Base-by-base conservation (phyloP, 2,888 invertebrate species). In the Orthonevra nobilis region DNA sequence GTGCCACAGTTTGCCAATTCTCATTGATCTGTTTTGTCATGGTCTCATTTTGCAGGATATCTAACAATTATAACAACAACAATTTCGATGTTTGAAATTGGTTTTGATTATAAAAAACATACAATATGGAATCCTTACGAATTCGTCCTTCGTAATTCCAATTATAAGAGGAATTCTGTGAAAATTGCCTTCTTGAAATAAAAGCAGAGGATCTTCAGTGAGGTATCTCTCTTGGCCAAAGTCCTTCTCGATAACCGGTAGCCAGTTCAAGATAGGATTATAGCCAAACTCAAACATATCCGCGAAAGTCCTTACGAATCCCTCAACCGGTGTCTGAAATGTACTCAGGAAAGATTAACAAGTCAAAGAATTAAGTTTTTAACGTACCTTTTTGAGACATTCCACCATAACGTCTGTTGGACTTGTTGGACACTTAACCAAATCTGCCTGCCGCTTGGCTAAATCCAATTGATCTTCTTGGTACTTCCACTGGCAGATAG, bases 151-250 rank as follows among this genome's bases (percentile, higher is more conserved):
- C 0, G 92, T 93, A 60, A 92, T 90, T 36, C 93, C 92, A 73
- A 91, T 89, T 58, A 94, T 91, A 46, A 92, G 86, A 0, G 94
- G 94, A 3, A 93, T 92, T 32, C 91, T 89, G 34, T 91, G 86
- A 73, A 93, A 90, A 32, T 90, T 87, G 0, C 92, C 92, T 40
- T 89, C 84, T 2, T 88, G 85, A 15, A 92, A 91, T 0, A 92
- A 87, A 23, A 89, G 89, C 34, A 89, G 86, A 0, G 94, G 94
- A 82, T 92, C 89, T 5, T 90, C 90, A 0, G 89, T 79, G 3
- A 94, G 85, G 85, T 92, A 94, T 73, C 92, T 89, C 83, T 92
- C 92, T 82, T 92, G 92, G 0, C 92, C 92, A 66, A 91, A 90
- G 83, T 92, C 91, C 0, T 89, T 89, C 84, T 94, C 94, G 4